Evolutionary conservation across 2,113 vertebrate genomes (phyloP).

Genomic region (Larimichthys polyactis): DNA sequence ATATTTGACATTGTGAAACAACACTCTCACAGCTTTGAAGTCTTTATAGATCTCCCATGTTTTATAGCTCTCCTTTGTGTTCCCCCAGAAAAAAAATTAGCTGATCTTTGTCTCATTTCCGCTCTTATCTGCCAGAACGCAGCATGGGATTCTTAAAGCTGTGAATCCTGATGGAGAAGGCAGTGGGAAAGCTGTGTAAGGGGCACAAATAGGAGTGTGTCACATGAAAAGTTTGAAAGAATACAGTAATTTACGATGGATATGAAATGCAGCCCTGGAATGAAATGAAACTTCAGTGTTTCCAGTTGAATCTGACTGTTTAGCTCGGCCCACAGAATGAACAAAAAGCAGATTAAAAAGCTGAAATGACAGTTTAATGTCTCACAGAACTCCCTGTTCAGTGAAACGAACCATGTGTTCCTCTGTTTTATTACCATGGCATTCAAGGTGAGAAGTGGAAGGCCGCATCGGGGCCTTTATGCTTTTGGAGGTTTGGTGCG

Average conservation of each 20-base stretch:
- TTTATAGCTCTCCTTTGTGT: conserved; percentile 21
- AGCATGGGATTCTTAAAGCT: conserved; percentile 30
- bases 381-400: background rate
- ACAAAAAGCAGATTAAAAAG: background rate
- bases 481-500: conserved; percentile 69
- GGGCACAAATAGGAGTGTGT: conserved; percentile 6
- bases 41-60: conserved; percentile 12
- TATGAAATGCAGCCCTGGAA: conserved; percentile 18
- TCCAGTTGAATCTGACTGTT: conserved; percentile 25
- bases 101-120: conserved; percentile 27
- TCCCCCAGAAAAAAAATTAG: conserved; percentile 11
- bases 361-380: conserved; percentile 39
- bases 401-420: conserved; percentile 20
- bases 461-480: conserved; percentile 39
- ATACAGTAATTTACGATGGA: conserved; percentile 27
- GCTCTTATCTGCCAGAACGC: conserved; percentile 33
- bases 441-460: conserved; percentile 37
- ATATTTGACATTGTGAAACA: background rate
- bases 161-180: background rate
- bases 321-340: background rate
- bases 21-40: background rate
- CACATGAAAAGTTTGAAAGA: conserved; percentile 4
- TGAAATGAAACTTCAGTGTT: background rate
- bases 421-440: conserved; percentile 54
- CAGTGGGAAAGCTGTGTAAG: background rate